Evolutionary conservation across 2,888 invertebrate species (phyloP).

Genomic region (Rhimphoctona megacephalus): DNA sequence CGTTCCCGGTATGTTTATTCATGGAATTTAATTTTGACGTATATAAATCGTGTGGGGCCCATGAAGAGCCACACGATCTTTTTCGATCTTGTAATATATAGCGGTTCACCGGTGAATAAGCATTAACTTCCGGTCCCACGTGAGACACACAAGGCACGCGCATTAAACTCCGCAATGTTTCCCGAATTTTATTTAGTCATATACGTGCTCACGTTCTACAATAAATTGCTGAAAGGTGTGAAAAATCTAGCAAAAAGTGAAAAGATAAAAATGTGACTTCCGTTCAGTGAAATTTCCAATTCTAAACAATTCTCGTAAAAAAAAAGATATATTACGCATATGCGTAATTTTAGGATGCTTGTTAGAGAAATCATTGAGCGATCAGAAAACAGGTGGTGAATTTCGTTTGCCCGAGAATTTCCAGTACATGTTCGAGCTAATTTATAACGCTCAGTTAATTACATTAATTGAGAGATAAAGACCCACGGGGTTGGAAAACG

Average conservation of each 20-base stretch:
- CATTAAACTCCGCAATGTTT: slow-evolving; percentile 15
- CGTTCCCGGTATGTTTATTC: slow-evolving; percentile 81
- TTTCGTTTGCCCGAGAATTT: slow-evolving; percentile 1
- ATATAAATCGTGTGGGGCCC: slow-evolving; percentile 81
- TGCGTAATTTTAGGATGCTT: slow-evolving; percentile 30
- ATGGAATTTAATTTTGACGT: slow-evolving; percentile 82
- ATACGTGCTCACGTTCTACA: background rate
- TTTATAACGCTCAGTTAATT: slow-evolving; percentile 74
- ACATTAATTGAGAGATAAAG: slow-evolving; percentile 74
- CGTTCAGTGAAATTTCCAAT: slow-evolving; percentile 49
- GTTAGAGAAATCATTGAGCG: slow-evolving; percentile 39
- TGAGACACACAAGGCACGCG: slow-evolving; percentile 41
- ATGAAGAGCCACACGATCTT: slow-evolving; percentile 74
- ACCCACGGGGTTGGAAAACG: background rate
- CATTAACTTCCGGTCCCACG: slow-evolving; percentile 82
- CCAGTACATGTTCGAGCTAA: slow-evolving; percentile 49
- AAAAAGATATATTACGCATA: slow-evolving; percentile 1
- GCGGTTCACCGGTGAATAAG: slow-evolving; percentile 79
- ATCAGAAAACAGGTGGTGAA: background rate
- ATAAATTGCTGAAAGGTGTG: slow-evolving; percentile 44
- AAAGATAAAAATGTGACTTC: slow-evolving; percentile 30
- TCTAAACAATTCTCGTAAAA: slow-evolving; percentile 43
- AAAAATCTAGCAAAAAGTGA: slow-evolving; percentile 35
- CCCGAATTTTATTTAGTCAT: slow-evolving; percentile 1
- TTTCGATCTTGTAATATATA: slow-evolving; percentile 32